Evolutionary conservation across 2,797 vertebrate species (phyloP).

Genomic region (Pseudomugil gertrudae): DNA sequence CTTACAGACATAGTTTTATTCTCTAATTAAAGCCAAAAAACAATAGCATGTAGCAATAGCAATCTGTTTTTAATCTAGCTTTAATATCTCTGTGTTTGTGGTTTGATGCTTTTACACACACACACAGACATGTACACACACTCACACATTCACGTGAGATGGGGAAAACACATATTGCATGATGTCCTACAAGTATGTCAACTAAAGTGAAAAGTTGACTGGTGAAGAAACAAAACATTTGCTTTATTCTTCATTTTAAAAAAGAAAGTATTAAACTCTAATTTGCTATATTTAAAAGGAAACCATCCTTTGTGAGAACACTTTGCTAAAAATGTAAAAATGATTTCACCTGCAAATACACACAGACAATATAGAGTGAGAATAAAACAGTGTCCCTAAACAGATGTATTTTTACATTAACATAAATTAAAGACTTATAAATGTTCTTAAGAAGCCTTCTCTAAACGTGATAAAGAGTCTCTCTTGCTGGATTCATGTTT

Average conservation of each 20-base stretch:
- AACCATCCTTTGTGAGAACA: slow-evolving; percentile 17
- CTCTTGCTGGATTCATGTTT: slow-evolving; percentile 68
- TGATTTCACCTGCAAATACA: slow-evolving; percentile 21
- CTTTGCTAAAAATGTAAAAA: not conserved
- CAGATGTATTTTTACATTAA: slow-evolving; percentile 54
- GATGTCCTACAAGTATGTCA: slow-evolving; percentile 1
- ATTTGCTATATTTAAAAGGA: not conserved
- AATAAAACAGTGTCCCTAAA: slow-evolving; percentile 44
- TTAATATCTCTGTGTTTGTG: not conserved
- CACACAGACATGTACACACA: not conserved
- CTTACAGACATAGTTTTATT: not conserved
- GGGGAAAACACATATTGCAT: not conserved
- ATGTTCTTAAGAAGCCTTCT: slow-evolving; percentile 66
- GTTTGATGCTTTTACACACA: slow-evolving; percentile 1
- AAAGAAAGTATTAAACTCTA: slow-evolving; percentile 8
- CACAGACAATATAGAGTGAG: slow-evolving; percentile 19
- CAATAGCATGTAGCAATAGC: not conserved
- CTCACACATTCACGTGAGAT: not conserved
- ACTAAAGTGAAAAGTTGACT: slow-evolving; percentile 20
- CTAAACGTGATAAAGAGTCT: slow-evolving; percentile 56
- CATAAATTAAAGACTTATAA: slow-evolving; percentile 72
- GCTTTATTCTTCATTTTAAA: too few species aligned
- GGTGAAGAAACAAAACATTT: not conserved
- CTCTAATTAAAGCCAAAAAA: not conserved
- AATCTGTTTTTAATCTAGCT: not conserved